Percentiles rank a stretch among this genome's conserved stretches.
Conservation (phyloP, 2,113 vertebrate species). For the Orientallactaga bullata region DNA sequence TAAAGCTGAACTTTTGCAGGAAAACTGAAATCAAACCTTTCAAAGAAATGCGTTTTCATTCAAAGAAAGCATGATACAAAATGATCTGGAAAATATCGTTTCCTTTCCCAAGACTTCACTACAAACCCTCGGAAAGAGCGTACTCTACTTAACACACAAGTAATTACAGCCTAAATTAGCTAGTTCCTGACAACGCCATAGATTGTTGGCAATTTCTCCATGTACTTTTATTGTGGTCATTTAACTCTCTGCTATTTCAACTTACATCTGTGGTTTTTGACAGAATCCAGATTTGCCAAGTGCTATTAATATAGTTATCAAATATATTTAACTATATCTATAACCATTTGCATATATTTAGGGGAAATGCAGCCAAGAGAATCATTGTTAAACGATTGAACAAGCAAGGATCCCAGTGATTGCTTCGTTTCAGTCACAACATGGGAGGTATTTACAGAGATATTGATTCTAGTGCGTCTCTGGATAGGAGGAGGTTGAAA, state of each 20-base stretch:
- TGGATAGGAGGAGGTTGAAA: neutral
- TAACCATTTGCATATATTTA: slow-evolving; percentile 13
- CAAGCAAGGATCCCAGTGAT: neutral
- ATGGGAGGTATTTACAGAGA: neutral
- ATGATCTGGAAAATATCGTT: slow-evolving; percentile 55
- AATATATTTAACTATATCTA: slow-evolving; percentile 25
- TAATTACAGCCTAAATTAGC: slow-evolving; percentile 50
- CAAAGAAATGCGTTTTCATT: slow-evolving; percentile 51
- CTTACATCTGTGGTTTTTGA: slow-evolving; percentile 45
- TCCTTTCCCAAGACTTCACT: slow-evolving; percentile 55
- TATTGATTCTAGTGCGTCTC: neutral
- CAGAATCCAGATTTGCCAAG: slow-evolving; percentile 3
- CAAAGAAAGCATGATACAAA: neutral
- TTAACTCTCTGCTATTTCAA: slow-evolving; percentile 37
- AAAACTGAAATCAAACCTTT: slow-evolving; percentile 61
- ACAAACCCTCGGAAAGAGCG: neutral
- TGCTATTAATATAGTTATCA: slow-evolving; percentile 65
- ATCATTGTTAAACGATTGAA: neutral
- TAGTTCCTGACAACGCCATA: slow-evolving; percentile 48
- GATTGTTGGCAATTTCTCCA: slow-evolving; percentile 47
- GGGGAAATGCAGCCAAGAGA: neutral
- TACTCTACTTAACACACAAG: slow-evolving; percentile 40
- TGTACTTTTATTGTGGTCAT: neutral
- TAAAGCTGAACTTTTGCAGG: slow-evolving; percentile 64
- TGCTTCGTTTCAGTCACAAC: neutral